These are phyloP conservation scores for Carabus problematicus DNA, from an alignment of 2,888 invertebrate species.

Conservation along the genomic window DNA sequence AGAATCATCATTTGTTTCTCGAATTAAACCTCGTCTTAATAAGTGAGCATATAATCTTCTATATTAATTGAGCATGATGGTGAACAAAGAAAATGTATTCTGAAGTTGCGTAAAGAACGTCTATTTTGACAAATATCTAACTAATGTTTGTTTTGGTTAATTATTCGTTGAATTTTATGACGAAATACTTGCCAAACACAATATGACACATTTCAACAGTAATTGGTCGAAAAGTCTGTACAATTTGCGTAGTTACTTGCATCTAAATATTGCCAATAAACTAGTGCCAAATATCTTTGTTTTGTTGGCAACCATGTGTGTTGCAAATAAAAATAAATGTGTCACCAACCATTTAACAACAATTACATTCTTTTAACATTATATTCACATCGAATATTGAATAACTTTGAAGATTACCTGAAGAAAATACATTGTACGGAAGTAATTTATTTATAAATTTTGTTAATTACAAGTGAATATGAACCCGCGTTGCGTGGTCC, in stretches of 20 bases:
- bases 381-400: conserved; percentile 2
- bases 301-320: no score
- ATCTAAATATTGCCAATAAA: neutral
- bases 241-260: no score
- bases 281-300: neutral
- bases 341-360: conserved; percentile 11
- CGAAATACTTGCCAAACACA: neutral
- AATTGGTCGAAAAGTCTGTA: neutral
- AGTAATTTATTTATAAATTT: neutral
- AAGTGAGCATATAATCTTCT: no score
- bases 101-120: no score
- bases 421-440: neutral
- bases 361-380: no score
- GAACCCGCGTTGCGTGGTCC: no score
- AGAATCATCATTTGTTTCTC: no score
- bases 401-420: conserved; percentile 9
- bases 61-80: no score
- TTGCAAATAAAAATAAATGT: conserved; percentile 19
- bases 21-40: no score
- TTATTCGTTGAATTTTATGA: neutral
- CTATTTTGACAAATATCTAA: conserved; percentile 51
- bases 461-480: neutral
- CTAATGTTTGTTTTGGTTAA: conserved; percentile 71
- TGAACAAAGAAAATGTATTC: no score
- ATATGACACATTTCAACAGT: neutral